Evolutionary conservation across 2,888 invertebrate genomes (phyloP).

Genomic region (Mechanitis mazaeus): DNA sequence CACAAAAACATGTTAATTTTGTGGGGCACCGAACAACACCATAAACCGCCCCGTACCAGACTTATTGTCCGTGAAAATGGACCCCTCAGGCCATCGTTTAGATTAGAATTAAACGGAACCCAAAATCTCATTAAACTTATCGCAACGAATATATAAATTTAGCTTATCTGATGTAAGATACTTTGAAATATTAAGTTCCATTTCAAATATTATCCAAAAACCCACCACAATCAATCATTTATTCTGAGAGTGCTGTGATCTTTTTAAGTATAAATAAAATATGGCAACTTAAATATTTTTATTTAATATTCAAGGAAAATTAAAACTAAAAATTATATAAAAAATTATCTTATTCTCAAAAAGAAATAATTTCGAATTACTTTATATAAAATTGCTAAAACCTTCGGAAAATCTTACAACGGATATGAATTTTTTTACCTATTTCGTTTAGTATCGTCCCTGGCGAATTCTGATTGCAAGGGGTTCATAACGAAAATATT

Average conservation of each 20-base stretch:
- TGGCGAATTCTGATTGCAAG: conserved; percentile 39
- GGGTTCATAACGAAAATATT: conserved; percentile 44
- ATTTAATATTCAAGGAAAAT: too few relatives aligned
- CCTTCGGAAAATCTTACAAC: background rate
- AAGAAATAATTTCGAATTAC: background rate
- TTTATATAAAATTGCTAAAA: background rate
- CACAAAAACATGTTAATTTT: conserved; percentile 11
- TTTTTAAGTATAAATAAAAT: too few relatives aligned
- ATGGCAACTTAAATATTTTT: too few relatives aligned
- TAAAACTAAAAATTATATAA: too few relatives aligned
- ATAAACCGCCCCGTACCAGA: conserved; percentile 16
- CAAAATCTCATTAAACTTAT: conserved; percentile 9
- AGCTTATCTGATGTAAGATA: background rate
- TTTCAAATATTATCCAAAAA: too few relatives aligned
- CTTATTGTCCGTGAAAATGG: conserved; percentile 23
- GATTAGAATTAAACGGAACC: conserved; percentile 7
- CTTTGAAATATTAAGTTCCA: too few relatives aligned
- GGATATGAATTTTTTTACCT: conserved; percentile 20
- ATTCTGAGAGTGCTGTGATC: too few relatives aligned
- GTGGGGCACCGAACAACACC: conserved; percentile 5
- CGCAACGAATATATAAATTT: background rate
- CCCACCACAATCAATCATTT: too few relatives aligned
- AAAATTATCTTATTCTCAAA: too few relatives aligned
- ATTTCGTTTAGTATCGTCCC: conserved; percentile 29
- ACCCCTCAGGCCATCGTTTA: conserved; percentile 7